Percentiles rank a stretch among this genome's conserved stretches.
Conservation (phyloP, 2,797 vertebrate genomes). For the Pipistrellus kuhlii region DNA sequence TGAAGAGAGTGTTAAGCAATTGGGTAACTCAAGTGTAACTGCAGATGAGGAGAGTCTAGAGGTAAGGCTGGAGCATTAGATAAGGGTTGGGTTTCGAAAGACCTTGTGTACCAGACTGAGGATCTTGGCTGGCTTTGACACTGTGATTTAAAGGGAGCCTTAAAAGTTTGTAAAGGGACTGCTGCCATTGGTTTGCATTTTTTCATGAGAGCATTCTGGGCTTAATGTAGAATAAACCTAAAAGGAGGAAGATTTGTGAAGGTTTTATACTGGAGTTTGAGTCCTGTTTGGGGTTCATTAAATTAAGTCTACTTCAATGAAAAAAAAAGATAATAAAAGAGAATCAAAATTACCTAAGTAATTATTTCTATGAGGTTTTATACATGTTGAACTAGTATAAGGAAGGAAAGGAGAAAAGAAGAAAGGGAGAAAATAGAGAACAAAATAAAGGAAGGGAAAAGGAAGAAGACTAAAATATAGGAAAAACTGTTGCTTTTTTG, state of each 20-base stretch:
- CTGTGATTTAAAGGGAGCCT: not conserved
- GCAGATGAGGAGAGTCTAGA: not conserved
- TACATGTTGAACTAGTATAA: not conserved
- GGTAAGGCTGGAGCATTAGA: not conserved
- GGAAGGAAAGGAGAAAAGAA: not conserved
- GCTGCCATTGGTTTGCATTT: not conserved
- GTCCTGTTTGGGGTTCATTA: not conserved
- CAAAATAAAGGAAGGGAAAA: not conserved
- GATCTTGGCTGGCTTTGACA: not conserved
- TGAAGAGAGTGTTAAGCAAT: not conserved
- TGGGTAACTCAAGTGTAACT: not conserved
- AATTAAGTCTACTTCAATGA: not conserved
- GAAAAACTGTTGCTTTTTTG: not conserved
- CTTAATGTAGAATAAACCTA: not conserved
- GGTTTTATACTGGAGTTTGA: not conserved
- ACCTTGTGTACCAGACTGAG: not conserved
- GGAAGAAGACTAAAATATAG: not conserved
- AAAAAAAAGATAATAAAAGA: not conserved
- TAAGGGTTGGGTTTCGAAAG: rapidly evolving
- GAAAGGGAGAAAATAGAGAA: not conserved
- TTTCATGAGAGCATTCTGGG: not conserved
- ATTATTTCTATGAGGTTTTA: not conserved
- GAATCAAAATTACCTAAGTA: not conserved
- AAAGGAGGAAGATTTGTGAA: not conserved
- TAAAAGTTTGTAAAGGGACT: not conserved